These are phyloP conservation scores for Rhagologus leucostigma DNA, from an alignment of 2,113 vertebrate species.

Conservation along the genomic window DNA sequence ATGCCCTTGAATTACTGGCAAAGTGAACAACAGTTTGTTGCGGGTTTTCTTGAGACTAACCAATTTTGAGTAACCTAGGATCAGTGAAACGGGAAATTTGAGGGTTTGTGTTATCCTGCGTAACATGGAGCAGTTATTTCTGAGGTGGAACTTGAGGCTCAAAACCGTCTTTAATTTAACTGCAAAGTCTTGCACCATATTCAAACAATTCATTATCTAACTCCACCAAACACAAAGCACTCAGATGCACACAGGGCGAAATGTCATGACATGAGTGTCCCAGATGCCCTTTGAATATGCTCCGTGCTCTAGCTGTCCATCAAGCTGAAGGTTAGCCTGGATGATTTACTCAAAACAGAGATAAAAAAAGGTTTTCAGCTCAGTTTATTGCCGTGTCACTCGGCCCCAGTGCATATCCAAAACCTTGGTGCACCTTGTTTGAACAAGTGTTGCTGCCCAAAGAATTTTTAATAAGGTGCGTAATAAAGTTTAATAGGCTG, in stretches of 20 bases:
- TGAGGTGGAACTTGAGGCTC: neutral
- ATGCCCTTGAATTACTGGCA: neutral
- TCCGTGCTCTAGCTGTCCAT: neutral
- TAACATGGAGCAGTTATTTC: neutral
- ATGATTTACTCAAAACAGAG: neutral
- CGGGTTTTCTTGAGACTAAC: neutral
- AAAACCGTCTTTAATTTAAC: neutral
- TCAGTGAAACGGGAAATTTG: neutral
- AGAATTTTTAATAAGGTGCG: constrained; percentile 15
- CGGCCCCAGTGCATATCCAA: neutral
- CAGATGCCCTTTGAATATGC: neutral
- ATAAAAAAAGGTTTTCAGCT: neutral
- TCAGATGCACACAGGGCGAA: neutral
- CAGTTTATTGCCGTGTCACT: neutral
- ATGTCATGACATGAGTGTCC: neutral
- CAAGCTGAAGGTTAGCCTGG: neutral
- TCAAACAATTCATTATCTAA: neutral
- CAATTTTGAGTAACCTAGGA: neutral
- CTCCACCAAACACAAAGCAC: neutral
- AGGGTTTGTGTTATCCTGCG: neutral
- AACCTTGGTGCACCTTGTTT: neutral
- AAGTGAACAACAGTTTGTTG: neutral
- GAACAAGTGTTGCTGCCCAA: neutral
- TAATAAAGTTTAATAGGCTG: constrained; percentile 20
- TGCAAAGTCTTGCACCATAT: neutral